phyloP scores from a whole-genome alignment of 2,888 invertebrate species.

The Meta bourneti region DNA sequence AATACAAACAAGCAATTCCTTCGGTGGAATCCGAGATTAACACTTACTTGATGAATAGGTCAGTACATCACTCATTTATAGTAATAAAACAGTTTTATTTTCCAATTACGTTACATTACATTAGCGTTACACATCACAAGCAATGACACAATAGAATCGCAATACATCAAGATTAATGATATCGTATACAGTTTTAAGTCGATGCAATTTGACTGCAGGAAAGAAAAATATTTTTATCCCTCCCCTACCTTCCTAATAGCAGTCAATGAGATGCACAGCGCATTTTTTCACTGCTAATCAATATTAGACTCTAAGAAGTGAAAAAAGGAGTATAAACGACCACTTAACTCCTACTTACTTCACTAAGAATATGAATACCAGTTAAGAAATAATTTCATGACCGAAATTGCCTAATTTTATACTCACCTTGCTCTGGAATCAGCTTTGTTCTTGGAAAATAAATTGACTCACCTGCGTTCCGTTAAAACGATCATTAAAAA shows the following conservation, averaged over 20 bases:
- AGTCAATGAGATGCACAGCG: constrained; percentile 46
- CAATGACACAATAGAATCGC: constrained; percentile 73
- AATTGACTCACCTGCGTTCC: constrained; percentile 56
- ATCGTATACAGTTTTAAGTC: constrained; percentile 74
- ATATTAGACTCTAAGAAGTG: constrained; percentile 59
- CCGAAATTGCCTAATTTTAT: constrained; percentile 2
- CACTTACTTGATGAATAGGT: constrained; percentile 42
- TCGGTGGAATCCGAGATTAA: too few relatives aligned
- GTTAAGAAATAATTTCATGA: constrained; percentile 24
- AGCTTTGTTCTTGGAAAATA: constrained; percentile 33
- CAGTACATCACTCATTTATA: constrained; percentile 29
- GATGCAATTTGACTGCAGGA: constrained; percentile 64
- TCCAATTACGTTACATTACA: constrained; percentile 76
- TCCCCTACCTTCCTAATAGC: constrained; percentile 46
- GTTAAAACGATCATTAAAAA: constrained; percentile 30
- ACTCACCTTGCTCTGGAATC: constrained; percentile 50
- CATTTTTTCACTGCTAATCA: constrained; percentile 43
- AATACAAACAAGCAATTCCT: too few relatives aligned
- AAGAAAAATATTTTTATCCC: constrained; percentile 52
- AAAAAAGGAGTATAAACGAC: constrained; percentile 55
- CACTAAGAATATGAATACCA: constrained; percentile 50
- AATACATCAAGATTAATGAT: constrained; percentile 75
- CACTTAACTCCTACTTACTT: constrained; percentile 69
- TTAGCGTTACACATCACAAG: constrained; percentile 76
- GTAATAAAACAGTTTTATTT: constrained; percentile 76